Evolutionary conservation across 2,888 invertebrate species (phyloP).

Genomic region (Panorpa germanica): DNA sequence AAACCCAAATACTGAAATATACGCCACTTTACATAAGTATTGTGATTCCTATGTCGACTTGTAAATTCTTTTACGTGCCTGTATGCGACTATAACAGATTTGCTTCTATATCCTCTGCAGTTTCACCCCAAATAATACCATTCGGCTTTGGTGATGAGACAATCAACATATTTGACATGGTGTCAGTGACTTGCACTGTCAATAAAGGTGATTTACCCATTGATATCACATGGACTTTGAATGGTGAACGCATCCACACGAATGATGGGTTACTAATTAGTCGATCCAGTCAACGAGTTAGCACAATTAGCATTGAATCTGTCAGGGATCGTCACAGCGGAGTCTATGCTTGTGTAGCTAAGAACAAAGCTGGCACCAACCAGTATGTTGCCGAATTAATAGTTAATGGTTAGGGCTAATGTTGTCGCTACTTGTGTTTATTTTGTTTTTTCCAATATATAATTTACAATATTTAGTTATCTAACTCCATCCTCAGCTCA

Average conservation of each 20-base stretch:
- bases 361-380: constrained; percentile 34
- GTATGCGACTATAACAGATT: too few species aligned
- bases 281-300: constrained; percentile 39
- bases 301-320: constrained; percentile 39
- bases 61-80: too few species aligned
- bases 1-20: too few species aligned
- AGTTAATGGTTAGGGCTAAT: constrained; percentile 48
- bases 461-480: background rate
- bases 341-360: constrained; percentile 39
- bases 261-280: constrained; percentile 33
- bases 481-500: too few species aligned
- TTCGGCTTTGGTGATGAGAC: constrained; percentile 52
- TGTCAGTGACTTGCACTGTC: constrained; percentile 49
- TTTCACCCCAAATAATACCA: constrained; percentile 49
- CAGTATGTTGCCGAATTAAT: constrained; percentile 33
- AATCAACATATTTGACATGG: constrained; percentile 46
- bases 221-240: constrained; percentile 49
- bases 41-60: too few species aligned
- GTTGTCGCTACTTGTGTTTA: too few species aligned
- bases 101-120: too few species aligned
- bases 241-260: constrained; percentile 30
- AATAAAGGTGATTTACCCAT: constrained; percentile 63
- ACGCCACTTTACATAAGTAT: too few species aligned
- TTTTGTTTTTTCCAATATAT: constrained; percentile 4
- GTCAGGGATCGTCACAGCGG: constrained; percentile 39